Evolutionary conservation across 2,888 invertebrate genomes (phyloP).

Genomic region (Tromatobia lineatoria): DNA sequence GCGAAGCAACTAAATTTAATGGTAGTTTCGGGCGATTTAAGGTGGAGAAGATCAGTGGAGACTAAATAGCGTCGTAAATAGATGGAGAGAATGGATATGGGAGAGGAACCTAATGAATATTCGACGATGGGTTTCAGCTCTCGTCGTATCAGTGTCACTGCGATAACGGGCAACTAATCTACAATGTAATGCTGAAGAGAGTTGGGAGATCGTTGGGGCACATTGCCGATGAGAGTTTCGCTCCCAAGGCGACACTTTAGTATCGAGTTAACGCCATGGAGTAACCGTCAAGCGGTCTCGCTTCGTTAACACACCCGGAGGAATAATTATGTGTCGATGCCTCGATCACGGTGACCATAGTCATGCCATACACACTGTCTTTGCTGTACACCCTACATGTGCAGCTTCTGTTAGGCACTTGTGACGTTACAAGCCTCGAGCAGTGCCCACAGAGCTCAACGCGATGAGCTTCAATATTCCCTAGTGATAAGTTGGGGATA

Average conservation of each 20-base stretch:
- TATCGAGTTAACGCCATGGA: slow-evolving; percentile 72
- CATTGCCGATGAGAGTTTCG: slow-evolving; percentile 34
- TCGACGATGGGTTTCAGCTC: neutral
- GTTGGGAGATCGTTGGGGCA: slow-evolving; percentile 7
- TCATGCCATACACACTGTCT: neutral
- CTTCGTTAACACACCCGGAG: slow-evolving; percentile 57
- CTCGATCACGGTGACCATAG: slow-evolving; percentile 30
- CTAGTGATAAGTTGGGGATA: neutral
- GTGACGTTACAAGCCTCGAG: slow-evolving; percentile 7
- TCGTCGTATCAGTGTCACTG: slow-evolving; percentile 28
- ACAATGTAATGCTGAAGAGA: slow-evolving; percentile 24
- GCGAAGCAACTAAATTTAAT: slow-evolving; percentile 16
- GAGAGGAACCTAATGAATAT: slow-evolving; percentile 44
- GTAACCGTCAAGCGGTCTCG: slow-evolving; percentile 59
- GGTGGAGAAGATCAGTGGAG: neutral
- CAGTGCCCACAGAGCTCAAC: slow-evolving; percentile 22
- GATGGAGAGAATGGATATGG: neutral
- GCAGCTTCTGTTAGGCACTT: neutral
- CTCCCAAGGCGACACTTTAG: slow-evolving; percentile 71
- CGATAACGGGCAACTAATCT: slow-evolving; percentile 35
- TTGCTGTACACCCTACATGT: neutral
- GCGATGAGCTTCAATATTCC: slow-evolving; percentile 23
- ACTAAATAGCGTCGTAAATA: slow-evolving; percentile 35
- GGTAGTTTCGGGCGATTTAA: neutral
- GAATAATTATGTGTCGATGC: slow-evolving; percentile 61